phyloP scores from a whole-genome alignment of 1,140 invertebrate species.

The Laupala kohalensis region DNA sequence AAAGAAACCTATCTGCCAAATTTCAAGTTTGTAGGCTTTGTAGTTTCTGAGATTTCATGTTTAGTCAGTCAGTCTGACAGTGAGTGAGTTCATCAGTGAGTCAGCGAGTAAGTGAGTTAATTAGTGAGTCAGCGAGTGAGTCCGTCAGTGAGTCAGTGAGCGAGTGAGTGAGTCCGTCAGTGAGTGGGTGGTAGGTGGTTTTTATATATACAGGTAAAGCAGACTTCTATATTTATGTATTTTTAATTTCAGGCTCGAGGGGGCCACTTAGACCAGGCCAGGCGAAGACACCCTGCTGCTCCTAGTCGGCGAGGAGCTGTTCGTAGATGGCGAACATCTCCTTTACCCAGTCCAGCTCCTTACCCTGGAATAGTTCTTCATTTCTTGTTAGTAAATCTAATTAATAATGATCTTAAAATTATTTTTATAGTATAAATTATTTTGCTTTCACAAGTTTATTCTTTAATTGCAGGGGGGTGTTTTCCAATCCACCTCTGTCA shows the following conservation, averaged over 20 bases:
- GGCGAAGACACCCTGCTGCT: constrained; percentile 7
- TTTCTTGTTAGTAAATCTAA: constrained; percentile 51
- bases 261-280: constrained; percentile 15
- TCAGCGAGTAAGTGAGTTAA: no score
- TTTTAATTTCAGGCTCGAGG: constrained; percentile 17
- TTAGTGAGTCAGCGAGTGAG: no score
- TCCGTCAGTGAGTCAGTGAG: no score
- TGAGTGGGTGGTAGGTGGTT: no score
- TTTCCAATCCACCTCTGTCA: constrained; percentile 66
- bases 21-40: no score
- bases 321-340: constrained; percentile 22
- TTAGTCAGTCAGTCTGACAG: no score
- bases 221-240: background rate
- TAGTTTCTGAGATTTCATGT: no score
- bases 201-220: background rate
- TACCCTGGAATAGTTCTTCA: constrained; percentile 57
- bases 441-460: background rate
- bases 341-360: constrained; percentile 23
- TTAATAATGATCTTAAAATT: background rate
- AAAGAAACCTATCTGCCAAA: no score
- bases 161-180: no score
- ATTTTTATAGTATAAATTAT: background rate
- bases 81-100: no score
- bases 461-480: constrained; percentile 57
- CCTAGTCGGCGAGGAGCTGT: constrained; percentile 11